A percentile compares a stretch with the other conserved stretches of the same genome.
phyloP scores from a whole-genome alignment of 2,113 vertebrate genomes.

The Synodontis membranacea region DNA sequence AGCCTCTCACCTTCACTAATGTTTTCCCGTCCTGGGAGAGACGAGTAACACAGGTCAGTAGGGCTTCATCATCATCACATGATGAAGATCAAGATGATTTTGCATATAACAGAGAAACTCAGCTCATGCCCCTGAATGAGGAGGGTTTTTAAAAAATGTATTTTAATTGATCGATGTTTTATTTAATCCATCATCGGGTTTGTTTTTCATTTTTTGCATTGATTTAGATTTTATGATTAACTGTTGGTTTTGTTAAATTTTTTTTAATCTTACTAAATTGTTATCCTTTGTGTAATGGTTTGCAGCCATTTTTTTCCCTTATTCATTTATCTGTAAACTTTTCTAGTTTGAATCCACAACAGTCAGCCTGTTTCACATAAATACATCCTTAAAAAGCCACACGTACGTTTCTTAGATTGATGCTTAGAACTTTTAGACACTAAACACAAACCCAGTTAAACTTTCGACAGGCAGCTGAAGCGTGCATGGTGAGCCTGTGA shows the following conservation, averaged over 20 bases:
- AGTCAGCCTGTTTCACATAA: not conserved
- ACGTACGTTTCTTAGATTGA: not conserved
- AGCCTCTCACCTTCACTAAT: constrained; percentile 81
- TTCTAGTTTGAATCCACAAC: not conserved
- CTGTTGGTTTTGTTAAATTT: not conserved
- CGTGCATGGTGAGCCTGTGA: not conserved
- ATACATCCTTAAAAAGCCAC: not conserved
- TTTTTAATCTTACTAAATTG: not conserved
- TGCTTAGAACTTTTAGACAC: not conserved
- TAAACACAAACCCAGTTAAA: not conserved
- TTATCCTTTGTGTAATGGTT: not conserved
- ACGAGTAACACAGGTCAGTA: constrained; percentile 59
- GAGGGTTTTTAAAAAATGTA: too few relatives aligned
- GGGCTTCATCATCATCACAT: not conserved
- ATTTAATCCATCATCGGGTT: not conserved
- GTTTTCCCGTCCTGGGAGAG: constrained; percentile 77
- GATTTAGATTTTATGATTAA: not conserved
- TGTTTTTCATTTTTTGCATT: too few relatives aligned
- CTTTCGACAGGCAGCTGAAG: not conserved
- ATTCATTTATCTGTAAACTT: not conserved
- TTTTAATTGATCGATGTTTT: not conserved
- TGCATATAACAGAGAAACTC: not conserved
- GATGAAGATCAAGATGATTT: not conserved
- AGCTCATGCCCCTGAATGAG: not conserved
- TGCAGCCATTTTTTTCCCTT: not conserved